Evolutionary conservation across 2,888 invertebrate species (phyloP).

Genomic region (Sarcophaga variegata): DNA sequence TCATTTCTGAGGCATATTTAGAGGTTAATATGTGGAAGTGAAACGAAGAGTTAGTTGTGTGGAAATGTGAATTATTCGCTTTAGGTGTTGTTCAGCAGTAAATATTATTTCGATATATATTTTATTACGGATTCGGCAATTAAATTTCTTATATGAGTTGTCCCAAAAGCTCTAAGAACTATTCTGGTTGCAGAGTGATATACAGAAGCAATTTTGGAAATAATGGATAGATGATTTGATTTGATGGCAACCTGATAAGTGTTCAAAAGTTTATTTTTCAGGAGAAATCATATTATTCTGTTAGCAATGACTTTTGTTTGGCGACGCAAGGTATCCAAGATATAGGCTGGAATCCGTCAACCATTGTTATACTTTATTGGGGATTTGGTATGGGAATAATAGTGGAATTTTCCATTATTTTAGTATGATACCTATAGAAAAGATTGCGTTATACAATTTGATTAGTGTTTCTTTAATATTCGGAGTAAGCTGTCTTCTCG

Average conservation of each 20-base stretch:
- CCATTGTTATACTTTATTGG: background rate
- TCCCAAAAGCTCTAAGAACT: too few species aligned
- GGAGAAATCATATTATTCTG: slow-evolving; percentile 12
- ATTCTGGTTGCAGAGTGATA: too few species aligned
- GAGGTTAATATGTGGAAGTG: too few species aligned
- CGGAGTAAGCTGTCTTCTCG: too few species aligned
- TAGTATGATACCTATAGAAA: slow-evolving; percentile 31
- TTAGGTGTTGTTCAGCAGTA: too few species aligned
- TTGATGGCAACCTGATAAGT: slow-evolving; percentile 39
- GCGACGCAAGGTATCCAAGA: slow-evolving; percentile 40
- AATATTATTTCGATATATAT: too few species aligned
- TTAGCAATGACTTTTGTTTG: slow-evolving; percentile 54
- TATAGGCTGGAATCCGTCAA: slow-evolving; percentile 43
- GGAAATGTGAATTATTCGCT: too few species aligned
- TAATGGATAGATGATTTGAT: background rate
- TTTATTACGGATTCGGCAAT: too few species aligned
- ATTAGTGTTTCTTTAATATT: slow-evolving; percentile 1
- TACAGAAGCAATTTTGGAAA: too few species aligned
- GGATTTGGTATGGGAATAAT: slow-evolving; percentile 52
- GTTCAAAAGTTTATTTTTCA: slow-evolving; percentile 42
- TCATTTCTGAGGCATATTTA: too few species aligned
- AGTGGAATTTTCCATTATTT: slow-evolving; percentile 48
- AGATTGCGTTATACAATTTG: slow-evolving; percentile 52
- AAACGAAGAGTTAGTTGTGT: too few species aligned
- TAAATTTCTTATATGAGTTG: too few species aligned